phyloP scores from a whole-genome alignment of 2,888 invertebrate species.

The Acleris holmiana region DNA sequence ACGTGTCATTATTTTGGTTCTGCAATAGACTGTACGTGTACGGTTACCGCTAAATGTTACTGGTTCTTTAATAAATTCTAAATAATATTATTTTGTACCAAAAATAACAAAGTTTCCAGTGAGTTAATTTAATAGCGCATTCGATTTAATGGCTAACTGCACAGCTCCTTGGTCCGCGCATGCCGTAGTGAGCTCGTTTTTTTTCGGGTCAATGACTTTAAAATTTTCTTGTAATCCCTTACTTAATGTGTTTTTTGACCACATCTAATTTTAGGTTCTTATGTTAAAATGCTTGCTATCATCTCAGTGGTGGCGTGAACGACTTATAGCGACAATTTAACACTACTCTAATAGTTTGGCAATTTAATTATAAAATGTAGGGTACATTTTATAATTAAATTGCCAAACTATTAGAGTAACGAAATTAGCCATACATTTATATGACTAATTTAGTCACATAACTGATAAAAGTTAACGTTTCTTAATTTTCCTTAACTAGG shows the following conservation, averaged over 20 bases:
- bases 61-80: neutral
- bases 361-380: too few species aligned
- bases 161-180: constrained; percentile 27
- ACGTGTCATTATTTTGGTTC: constrained; percentile 37
- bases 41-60: neutral
- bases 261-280: constrained; percentile 30
- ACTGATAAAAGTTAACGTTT: too few species aligned
- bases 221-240: constrained; percentile 35
- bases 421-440: too few species aligned
- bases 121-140: constrained; percentile 17
- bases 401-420: too few species aligned
- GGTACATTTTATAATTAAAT: too few species aligned
- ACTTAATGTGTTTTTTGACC: constrained; percentile 34
- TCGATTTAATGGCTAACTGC: constrained; percentile 27
- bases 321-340: neutral
- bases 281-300: constrained; percentile 31
- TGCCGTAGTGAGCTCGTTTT: constrained; percentile 35
- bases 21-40: constrained; percentile 8
- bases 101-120: neutral
- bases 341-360: too few species aligned
- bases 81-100: too few species aligned
- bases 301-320: constrained; percentile 24
- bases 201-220: constrained; percentile 36
- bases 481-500: too few species aligned
- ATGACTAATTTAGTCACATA: too few species aligned